phyloP scores from a whole-genome alignment of 2,888 invertebrate genomes.

The Dichetophora obliterata region DNA sequence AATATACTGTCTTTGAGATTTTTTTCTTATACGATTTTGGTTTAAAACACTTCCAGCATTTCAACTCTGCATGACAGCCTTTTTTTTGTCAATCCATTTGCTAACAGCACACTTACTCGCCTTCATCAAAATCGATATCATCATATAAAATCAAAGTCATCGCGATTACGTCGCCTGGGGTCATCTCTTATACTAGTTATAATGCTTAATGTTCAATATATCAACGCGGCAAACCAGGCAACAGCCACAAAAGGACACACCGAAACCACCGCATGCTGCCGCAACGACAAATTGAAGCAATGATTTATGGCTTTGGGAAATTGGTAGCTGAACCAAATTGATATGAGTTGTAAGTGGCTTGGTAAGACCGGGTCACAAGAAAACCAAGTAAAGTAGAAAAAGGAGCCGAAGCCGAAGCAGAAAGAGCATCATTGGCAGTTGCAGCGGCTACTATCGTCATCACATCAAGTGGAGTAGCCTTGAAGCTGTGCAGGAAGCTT shows the following conservation, averaged over 20 bases:
- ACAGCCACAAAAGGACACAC: background rate
- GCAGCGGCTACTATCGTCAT: background rate
- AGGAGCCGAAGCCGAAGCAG: background rate
- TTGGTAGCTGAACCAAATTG: conserved; percentile 51
- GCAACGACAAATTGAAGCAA: conserved; percentile 54
- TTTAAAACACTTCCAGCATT: background rate
- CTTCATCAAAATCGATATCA: conserved; percentile 48
- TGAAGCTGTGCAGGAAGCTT: background rate
- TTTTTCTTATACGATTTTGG: no score
- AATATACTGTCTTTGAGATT: no score
- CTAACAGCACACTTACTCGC: no score
- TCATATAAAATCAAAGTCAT: conserved; percentile 51
- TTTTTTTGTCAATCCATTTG: background rate
- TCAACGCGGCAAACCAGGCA: conserved; percentile 41
- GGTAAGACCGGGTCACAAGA: conserved; percentile 4
- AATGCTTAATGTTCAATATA: conserved; percentile 48
- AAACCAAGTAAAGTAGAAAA: background rate
- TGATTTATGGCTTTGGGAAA: conserved; percentile 56
- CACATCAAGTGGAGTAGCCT: conserved; percentile 22
- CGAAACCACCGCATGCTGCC: background rate
- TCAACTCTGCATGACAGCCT: background rate
- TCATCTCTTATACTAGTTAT: conserved; percentile 46
- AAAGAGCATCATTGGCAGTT: background rate
- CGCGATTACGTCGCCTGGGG: conserved; percentile 49
- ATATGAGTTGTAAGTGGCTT: conserved; percentile 37